Conservation (phyloP, 92 coral and sea anemone species). For the Diadumene lineata region DNA sequence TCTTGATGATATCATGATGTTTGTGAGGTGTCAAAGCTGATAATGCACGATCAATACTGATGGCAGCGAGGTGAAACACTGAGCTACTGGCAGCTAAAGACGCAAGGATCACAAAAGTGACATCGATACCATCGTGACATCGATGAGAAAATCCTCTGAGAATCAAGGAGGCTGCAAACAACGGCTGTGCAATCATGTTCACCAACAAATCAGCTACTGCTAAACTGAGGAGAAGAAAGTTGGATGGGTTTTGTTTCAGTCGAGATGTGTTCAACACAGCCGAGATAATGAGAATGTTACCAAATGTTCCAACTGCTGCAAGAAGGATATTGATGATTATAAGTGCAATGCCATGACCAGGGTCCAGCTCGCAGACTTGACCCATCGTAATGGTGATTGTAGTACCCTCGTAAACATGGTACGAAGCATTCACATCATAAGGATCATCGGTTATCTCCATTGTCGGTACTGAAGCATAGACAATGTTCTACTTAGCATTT, state of each 20-base stretch:
- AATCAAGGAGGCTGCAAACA: background rate
- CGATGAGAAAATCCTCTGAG: background rate
- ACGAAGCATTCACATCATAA: background rate
- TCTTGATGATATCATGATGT: conserved; percentile 7
- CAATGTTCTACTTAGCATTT: too few species aligned
- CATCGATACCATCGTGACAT: background rate
- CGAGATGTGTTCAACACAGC: conserved; percentile 17
- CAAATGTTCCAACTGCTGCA: conserved; percentile 9
- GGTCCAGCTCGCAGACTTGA: background rate
- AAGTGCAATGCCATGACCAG: background rate
- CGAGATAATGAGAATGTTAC: conserved; percentile 6
- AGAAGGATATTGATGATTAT: background rate
- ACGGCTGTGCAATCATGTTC: conserved; percentile 16
- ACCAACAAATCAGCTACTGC: conserved; percentile 23
- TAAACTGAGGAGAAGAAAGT: conserved; percentile 16
- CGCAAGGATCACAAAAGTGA: background rate
- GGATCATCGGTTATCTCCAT: background rate
- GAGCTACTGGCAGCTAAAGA: background rate
- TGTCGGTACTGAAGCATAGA: too few species aligned
- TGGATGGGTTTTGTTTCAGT: conserved; percentile 3
- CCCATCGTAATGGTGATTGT: background rate
- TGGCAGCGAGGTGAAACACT: background rate
- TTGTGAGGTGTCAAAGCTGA: conserved; percentile 1
- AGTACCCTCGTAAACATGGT: background rate
- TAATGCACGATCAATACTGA: conserved; percentile 15